These are phyloP conservation scores for Ceramica pisi DNA, from an alignment of 2,888 invertebrate genomes.

Conservation along the genomic window DNA sequence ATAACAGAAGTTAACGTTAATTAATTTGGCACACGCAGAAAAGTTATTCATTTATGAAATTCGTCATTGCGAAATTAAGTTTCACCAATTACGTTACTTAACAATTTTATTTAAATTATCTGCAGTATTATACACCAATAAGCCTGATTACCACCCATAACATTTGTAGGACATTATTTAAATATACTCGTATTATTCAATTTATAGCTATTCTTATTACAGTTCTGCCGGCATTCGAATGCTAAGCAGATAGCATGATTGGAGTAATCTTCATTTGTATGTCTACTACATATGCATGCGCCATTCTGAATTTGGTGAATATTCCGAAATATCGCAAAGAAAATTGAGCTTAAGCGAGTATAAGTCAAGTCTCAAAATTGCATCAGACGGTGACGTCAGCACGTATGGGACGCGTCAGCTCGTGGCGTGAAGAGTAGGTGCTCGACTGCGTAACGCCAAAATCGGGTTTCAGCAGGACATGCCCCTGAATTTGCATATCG, in stretches of 20 bases:
- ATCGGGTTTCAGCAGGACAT: constrained; percentile 77
- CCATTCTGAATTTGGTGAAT: constrained; percentile 66
- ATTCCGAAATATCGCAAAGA: constrained; percentile 48
- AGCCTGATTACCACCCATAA: constrained; percentile 44
- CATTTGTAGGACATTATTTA: constrained; percentile 47
- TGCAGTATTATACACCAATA: constrained; percentile 37
- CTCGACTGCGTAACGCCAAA: constrained; percentile 76
- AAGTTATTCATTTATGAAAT: constrained; percentile 59
- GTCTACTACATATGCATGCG: constrained; percentile 71
- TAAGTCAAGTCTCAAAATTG: constrained; percentile 56
- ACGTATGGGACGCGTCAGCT: constrained; percentile 71
- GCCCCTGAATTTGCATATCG: constrained; percentile 78
- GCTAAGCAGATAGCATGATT: constrained; percentile 65
- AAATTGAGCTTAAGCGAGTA: constrained; percentile 61
- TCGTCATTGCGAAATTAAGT: constrained; percentile 54
- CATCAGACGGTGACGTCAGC: constrained; percentile 31
- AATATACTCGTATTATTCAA: constrained; percentile 52
- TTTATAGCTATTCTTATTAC: constrained; percentile 58
- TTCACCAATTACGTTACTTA: constrained; percentile 47
- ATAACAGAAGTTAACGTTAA: constrained; percentile 51
- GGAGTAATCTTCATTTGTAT: constrained; percentile 69
- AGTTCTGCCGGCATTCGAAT: constrained; percentile 57
- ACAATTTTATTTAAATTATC: constrained; percentile 50
- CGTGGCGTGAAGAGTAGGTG: constrained; percentile 72
- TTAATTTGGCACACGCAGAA: constrained; percentile 53